Evolutionary conservation across 92 coral and sea anemone genomes (phyloP), one percentile per base, ranked within the genome.

Genomic region (Galaxea fascicularis): DNA sequence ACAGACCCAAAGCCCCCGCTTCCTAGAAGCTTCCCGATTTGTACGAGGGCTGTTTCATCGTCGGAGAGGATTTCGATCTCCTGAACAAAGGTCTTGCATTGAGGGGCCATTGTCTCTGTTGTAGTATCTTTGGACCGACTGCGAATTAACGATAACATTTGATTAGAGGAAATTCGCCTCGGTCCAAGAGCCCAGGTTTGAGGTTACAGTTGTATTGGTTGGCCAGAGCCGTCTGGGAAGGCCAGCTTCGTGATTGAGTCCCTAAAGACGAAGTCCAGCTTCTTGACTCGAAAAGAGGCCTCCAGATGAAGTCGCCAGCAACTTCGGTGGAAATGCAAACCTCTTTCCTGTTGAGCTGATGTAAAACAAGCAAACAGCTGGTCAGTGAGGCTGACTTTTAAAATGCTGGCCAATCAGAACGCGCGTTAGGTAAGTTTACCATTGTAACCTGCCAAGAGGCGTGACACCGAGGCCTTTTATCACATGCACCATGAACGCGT

Each of bases 1-100:
- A 96, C 99, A 1, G 89, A 79, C 52, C 99, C 99, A 83, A 96
- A 96, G 22, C 99, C 99, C 9, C 99, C 99, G 66, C 98, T 96
- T 29, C 99, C 99, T 10, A 96, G 75, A 6, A 94, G 71, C 63
- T 92, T 95, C 0, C 94, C 93, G 53, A 95, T 65, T 62, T 95
- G 93, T 25, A 94, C 89, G 78, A 94, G 76, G 62, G 92, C 87
- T 60, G 78, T 82, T 82, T 94, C 98, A 72, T 94, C 98, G 62
- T 94, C 95, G 30, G 93, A 89, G 83, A 94, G 89, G 51, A 92
- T 82, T 78, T 94, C 95, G 30, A 92, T 94, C 67, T 94, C 93
- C 63, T 84, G 90, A 76, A 94, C 98, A 92, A 92, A 89, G 83
- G 98, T 76, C 62, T 84, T 85, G 79, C 79, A 66, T 74, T 89